Evolutionary conservation across 2,113 vertebrate genomes (phyloP), one percentile per base, ranked within the genome.

Genomic region (Myodes glareolus): DNA sequence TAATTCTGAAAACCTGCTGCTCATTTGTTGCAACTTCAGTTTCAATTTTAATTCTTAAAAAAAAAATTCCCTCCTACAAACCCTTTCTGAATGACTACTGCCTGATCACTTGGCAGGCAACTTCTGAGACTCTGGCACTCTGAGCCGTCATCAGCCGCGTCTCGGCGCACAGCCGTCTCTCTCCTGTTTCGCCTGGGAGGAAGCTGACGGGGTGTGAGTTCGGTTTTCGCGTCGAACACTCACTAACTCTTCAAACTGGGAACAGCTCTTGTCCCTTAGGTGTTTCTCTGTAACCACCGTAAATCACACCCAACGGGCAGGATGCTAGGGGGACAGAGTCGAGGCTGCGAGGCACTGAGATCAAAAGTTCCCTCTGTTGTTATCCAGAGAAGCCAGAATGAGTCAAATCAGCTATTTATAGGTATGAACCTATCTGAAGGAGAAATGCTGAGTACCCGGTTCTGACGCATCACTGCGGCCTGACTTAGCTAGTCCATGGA

Each of bases 1-100:
- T 98, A 98, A 98, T 98, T 98, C 97, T 98, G 97, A 98, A 97
- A 98, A 98, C 90, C 70, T 96, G 86, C 96, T 73, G 92, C 89
- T 98, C 97, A 97, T 96, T 97, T 97, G 94, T 96, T 97, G 94
- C 96, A 97, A 92, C 82, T 97, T 98, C 97, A 93, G 96, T 98
- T 98, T 98, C 98, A 98, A 92, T 98, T 96, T 98, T 97, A 98
- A 98, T 97, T 98, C 97, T 96, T 96, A 84, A 36, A 98, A 98
- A n/a, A n/a, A 97, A 98, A 98, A 96, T 97, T 98, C 98, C 98
- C 97, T 97, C 82, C 90, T 96, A 97, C 97, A 98, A 97, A 91
- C 94, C 97, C 91, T 98, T 98, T 98, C 98, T 98, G 97, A 98
- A 98, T 98, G 98, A 98, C 97, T 98, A 90, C 6, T 88, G 82